Percentiles rank a stretch among this genome's conserved stretches.
Conservation (phyloP, 2,113 vertebrate species). For the Clarias batrachus region DNA sequence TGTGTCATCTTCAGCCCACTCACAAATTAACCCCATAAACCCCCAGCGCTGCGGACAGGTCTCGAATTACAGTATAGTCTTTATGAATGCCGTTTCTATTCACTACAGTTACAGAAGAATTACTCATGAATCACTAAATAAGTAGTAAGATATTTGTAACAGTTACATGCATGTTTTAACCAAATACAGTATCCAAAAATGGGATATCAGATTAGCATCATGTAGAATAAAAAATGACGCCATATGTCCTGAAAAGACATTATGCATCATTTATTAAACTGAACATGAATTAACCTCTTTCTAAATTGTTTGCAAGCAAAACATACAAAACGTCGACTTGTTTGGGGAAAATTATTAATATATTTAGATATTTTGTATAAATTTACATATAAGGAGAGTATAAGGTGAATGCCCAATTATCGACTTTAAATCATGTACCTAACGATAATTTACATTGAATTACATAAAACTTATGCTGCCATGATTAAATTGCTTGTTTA, state of each 20-base stretch:
- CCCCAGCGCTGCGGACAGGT: not conserved
- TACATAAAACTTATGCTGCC: too few relatives aligned
- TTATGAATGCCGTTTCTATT: not conserved
- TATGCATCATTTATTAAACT: not conserved
- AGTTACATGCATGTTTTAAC: not conserved
- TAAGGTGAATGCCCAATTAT: not conserved
- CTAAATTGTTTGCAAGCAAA: not conserved
- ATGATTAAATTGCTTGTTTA: not conserved
- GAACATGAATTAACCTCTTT: not conserved
- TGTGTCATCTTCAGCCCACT: not conserved
- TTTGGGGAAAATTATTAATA: not conserved
- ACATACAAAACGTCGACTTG: not conserved
- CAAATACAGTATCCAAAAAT: not conserved
- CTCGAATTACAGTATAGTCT: not conserved
- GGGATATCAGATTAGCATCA: not conserved
- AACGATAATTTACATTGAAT: not conserved
- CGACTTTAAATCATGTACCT: not conserved
- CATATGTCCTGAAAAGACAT: not conserved
- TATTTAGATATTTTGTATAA: not conserved
- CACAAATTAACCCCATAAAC: not conserved
- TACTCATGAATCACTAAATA: not conserved
- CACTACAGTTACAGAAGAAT: not conserved
- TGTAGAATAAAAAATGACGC: not conserved
- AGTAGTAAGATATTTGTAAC: not conserved
- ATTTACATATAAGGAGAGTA: not conserved